Evolutionary conservation across 2,113 vertebrate species (phyloP).

Genomic region (Engraulis encrasicolus): DNA sequence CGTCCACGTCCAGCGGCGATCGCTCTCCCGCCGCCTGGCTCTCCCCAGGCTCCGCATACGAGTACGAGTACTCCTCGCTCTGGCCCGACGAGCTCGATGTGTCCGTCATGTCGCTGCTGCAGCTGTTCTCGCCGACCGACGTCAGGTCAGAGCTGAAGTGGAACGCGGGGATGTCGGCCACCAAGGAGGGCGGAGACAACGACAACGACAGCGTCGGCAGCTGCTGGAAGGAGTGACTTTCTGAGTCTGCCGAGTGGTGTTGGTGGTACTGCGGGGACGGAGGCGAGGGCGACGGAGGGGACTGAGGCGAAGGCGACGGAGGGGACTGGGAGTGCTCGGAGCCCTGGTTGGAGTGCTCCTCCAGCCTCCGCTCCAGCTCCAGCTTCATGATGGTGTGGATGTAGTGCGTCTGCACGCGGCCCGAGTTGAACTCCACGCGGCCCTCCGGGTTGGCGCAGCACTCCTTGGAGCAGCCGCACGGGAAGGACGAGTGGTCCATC

Average conservation of each 20-base stretch:
- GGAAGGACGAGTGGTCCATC: slow-evolving; percentile 97
- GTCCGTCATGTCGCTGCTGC: slow-evolving; percentile 91
- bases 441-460: slow-evolving; percentile 91
- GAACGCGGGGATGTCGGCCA: slow-evolving; percentile 73
- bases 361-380: slow-evolving; percentile 85
- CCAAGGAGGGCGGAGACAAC: neutral
- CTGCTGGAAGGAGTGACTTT: slow-evolving; percentile 37
- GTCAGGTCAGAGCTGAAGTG: slow-evolving; percentile 78
- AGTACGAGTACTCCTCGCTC: slow-evolving; percentile 84
- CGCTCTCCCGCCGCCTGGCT: slow-evolving; percentile 60
- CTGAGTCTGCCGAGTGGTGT: slow-evolving; percentile 56
- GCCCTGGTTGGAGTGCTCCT: slow-evolving; percentile 71
- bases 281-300: neutral
- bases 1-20: slow-evolving; percentile 76
- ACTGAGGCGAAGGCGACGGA: slow-evolving; percentile 16
- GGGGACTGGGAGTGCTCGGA: slow-evolving; percentile 53
- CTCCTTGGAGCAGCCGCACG: slow-evolving; percentile 92
- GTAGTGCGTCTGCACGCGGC: slow-evolving; percentile 92
- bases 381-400: slow-evolving; percentile 96
- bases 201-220: slow-evolving; percentile 41
- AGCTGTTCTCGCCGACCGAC: slow-evolving; percentile 84
- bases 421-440: slow-evolving; percentile 93
- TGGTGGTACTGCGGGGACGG: slow-evolving; percentile 36
- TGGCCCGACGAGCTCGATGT: slow-evolving; percentile 80
- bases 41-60: slow-evolving; percentile 63